phyloP scores from a whole-genome alignment of 2,797 vertebrate genomes.

The Rhodeus uyekii region DNA sequence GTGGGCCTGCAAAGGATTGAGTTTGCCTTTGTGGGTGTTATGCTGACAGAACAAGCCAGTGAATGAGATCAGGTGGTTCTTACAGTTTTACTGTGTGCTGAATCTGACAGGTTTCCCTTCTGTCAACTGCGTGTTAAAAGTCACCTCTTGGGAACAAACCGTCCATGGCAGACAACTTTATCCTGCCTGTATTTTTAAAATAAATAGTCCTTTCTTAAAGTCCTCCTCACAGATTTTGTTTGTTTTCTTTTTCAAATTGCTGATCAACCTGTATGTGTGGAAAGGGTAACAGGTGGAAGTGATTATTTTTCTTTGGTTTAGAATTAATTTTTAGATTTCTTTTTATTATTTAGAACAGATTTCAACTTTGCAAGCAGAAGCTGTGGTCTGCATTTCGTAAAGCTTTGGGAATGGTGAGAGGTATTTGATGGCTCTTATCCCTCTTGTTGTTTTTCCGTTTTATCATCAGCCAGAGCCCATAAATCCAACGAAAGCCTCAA shows the following conservation, averaged over 20 bases:
- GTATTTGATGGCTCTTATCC: constrained; percentile 40
- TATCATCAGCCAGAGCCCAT: constrained; percentile 41
- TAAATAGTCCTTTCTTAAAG: constrained; percentile 34
- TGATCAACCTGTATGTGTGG: too few species aligned
- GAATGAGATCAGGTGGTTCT: background rate
- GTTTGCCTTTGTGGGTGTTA: background rate
- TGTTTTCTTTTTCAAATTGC: too few species aligned
- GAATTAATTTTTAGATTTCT: background rate
- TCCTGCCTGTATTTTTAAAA: constrained; percentile 27
- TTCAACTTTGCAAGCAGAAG: background rate
- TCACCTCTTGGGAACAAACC: background rate
- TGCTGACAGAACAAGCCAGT: background rate
- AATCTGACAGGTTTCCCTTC: background rate
- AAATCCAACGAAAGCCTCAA: constrained; percentile 36
- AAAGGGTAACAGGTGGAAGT: background rate
- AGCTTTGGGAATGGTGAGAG: constrained; percentile 12
- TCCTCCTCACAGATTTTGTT: background rate
- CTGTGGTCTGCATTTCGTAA: background rate
- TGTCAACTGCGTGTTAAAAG: constrained; percentile 9
- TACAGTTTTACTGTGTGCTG: background rate
- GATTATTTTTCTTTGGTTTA: constrained; percentile 5
- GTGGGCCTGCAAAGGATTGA: background rate
- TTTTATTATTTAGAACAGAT: background rate
- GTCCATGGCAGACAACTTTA: background rate
- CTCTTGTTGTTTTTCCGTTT: constrained; percentile 18